Percentiles rank a stretch among this genome's conserved stretches.
Evolutionary conservation across 1,140 invertebrate genomes (phyloP).

Genomic region (Leptinotarsa texana): DNA sequence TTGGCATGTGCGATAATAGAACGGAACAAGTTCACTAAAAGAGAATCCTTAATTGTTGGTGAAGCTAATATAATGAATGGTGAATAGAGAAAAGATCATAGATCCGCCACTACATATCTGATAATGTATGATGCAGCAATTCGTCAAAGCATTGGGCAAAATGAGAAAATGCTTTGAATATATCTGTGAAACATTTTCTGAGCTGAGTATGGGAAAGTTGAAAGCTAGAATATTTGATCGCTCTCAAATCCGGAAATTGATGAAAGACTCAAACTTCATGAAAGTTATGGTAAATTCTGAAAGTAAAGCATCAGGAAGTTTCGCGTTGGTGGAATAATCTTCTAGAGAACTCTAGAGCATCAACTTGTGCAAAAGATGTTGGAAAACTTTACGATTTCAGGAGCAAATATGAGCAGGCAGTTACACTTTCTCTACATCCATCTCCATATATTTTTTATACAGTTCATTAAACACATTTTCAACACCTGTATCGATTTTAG

Average conservation of each 20-base stretch:
- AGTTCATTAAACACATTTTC: no score
- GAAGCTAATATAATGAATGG: constrained; percentile 27
- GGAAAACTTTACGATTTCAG: constrained; percentile 16
- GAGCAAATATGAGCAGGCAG: constrained; percentile 21
- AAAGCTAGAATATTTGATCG: constrained; percentile 45
- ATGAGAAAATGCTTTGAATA: no score
- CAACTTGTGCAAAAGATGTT: constrained; percentile 26
- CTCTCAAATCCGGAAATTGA: constrained; percentile 42
- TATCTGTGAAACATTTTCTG: constrained; percentile 34
- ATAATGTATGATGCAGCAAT: constrained; percentile 38
- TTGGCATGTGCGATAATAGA: constrained; percentile 51
- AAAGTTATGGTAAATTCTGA: neutral
- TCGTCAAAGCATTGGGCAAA: no score
- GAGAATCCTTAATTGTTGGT: neutral
- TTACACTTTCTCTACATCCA: constrained; percentile 20
- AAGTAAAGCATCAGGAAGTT: constrained; percentile 26
- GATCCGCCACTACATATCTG: constrained; percentile 53
- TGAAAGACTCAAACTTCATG: constrained; percentile 24
- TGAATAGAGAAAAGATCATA: constrained; percentile 45
- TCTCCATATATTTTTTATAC: neutral
- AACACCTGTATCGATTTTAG: no score
- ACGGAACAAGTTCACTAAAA: constrained; percentile 36
- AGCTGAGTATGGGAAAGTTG: constrained; percentile 37
- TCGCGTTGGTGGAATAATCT: constrained; percentile 30
- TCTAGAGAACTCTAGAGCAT: constrained; percentile 26